These are phyloP conservation scores for Dasypolia templi DNA, from an alignment of 2,888 invertebrate genomes.

Conservation along the genomic window DNA sequence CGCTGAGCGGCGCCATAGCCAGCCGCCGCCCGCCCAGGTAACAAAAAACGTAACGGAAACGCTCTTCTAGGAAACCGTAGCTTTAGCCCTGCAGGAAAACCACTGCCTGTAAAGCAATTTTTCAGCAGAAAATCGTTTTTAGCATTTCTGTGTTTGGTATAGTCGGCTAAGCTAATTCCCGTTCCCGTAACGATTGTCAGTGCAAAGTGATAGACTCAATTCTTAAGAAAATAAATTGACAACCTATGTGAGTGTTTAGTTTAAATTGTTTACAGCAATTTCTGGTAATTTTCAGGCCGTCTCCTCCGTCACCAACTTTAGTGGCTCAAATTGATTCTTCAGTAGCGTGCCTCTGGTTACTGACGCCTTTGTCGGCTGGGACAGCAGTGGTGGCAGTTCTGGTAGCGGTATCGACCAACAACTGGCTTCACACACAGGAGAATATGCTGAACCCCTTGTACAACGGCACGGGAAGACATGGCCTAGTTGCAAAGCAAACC, in stretches of 20 bases:
- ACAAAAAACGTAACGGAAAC: background rate
- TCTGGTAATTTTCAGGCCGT: constrained; percentile 80
- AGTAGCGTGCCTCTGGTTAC: constrained; percentile 91
- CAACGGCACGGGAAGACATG: constrained; percentile 94
- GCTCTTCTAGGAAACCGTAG: too few relatives aligned
- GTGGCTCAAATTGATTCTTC: constrained; percentile 90
- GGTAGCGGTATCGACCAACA: constrained; percentile 94
- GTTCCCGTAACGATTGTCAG: background rate
- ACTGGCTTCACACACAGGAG: constrained; percentile 97
- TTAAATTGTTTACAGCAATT: constrained; percentile 1
- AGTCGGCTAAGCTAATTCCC: background rate
- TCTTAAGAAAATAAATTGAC: background rate
- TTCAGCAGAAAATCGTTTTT: background rate
- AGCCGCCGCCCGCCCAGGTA: constrained; percentile 89
- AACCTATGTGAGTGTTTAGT: background rate
- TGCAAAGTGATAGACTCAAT: background rate
- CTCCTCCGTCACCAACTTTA: constrained; percentile 86
- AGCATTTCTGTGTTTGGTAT: background rate
- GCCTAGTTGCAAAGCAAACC: constrained; percentile 93
- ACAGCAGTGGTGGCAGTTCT: constrained; percentile 93
- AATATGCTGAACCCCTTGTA: constrained; percentile 94
- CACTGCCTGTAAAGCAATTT: background rate
- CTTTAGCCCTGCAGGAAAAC: background rate
- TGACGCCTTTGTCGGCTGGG: constrained; percentile 92
- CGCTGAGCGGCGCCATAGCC: constrained; percentile 88